Percentiles rank a stretch among this genome's conserved stretches.
Conservation (phyloP, 2,113 vertebrate genomes). For the Gobiocypris rarus region DNA sequence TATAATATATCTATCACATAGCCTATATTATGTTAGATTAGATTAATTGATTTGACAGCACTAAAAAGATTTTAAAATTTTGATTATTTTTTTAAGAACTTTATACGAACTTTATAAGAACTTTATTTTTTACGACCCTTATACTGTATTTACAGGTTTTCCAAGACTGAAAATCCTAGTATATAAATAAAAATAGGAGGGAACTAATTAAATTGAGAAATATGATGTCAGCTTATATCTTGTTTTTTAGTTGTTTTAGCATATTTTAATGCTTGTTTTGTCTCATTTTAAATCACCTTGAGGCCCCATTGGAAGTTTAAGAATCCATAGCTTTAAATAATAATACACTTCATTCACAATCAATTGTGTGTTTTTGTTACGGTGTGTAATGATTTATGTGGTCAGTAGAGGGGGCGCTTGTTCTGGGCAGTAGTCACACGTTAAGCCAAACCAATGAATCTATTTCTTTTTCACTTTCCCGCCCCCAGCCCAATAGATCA, state of each 20-base stretch:
- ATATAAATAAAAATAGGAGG: background rate
- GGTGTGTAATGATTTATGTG: conserved; percentile 12
- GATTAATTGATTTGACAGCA: no score
- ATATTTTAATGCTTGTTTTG: background rate
- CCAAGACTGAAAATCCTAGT: no score
- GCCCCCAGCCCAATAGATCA: background rate
- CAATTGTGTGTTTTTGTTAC: background rate
- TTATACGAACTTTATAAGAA: no score
- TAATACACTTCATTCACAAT: background rate
- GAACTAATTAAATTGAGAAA: background rate
- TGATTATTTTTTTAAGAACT: no score
- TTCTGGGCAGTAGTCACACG: background rate
- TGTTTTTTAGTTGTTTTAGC: background rate
- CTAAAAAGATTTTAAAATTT: no score
- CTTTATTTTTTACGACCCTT: no score
- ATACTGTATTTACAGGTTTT: no score
- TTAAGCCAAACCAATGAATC: background rate
- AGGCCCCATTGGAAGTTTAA: background rate
- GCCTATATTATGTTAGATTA: no score
- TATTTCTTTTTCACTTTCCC: background rate
- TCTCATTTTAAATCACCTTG: background rate
- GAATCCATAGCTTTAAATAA: background rate
- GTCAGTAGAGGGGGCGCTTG: conserved; percentile 52
- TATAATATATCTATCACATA: no score
- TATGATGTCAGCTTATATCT: background rate